Evolutionary conservation across 2,888 invertebrate species (phyloP).

Genomic region (Amphipoea lucens): DNA sequence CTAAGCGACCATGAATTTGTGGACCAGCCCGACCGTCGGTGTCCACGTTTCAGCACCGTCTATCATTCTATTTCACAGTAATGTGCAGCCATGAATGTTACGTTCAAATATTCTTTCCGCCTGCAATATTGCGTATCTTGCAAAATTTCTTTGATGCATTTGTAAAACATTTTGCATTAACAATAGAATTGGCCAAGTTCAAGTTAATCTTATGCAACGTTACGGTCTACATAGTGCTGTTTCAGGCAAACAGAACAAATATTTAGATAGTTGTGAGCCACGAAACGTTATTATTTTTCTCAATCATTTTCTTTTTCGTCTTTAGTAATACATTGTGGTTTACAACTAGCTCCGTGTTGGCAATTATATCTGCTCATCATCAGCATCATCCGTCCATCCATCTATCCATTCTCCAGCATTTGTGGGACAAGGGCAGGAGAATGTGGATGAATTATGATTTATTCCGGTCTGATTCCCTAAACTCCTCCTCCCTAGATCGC

Average conservation of each 20-base stretch:
- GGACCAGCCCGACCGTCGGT: no score
- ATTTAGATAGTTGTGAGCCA: not conserved
- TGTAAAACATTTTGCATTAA: constrained; percentile 16
- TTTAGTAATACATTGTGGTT: not conserved
- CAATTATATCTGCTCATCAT: not conserved
- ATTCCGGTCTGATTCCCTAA: no score
- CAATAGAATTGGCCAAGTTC: constrained; percentile 50
- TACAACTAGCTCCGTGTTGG: not conserved
- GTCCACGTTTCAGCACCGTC: no score
- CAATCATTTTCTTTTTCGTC: not conserved
- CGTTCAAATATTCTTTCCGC: not conserved
- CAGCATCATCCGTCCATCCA: no score
- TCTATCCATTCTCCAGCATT: no score
- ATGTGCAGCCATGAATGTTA: not conserved
- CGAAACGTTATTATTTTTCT: constrained; percentile 8
- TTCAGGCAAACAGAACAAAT: constrained; percentile 27
- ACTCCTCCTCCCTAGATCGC: no score
- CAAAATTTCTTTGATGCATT: constrained; percentile 26
- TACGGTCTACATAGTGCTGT: constrained; percentile 35
- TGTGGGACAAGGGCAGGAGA: no score
- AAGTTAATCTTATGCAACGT: constrained; percentile 35
- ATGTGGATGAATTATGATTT: no score
- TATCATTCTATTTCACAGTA: not conserved
- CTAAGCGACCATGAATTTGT: no score
- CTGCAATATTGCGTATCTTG: constrained; percentile 20